These are phyloP conservation scores for Grapholita molesta DNA, from an alignment of 1,140 invertebrate genomes.

Conservation along the genomic window DNA sequence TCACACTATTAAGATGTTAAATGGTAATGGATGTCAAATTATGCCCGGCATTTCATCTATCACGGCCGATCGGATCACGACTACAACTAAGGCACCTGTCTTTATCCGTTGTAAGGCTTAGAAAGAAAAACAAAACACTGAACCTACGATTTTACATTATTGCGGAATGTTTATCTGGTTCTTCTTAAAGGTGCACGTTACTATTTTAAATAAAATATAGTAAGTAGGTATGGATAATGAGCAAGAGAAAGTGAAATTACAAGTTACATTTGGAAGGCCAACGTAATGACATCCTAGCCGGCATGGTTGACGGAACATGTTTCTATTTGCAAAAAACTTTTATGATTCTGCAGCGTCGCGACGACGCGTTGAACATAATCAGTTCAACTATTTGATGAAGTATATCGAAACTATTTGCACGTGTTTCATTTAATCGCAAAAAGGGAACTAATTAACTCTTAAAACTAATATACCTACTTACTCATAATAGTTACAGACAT, in stretches of 20 bases:
- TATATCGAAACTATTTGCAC: not conserved
- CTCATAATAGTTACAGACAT: too few species aligned
- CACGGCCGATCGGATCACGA: conserved; percentile 8
- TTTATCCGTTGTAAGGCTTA: not conserved
- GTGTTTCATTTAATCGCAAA: not conserved
- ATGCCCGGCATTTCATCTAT: conserved; percentile 10
- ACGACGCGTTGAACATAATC: not conserved
- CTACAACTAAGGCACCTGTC: not conserved
- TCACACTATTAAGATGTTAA: conserved; percentile 24
- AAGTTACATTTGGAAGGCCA: conserved; percentile 25
- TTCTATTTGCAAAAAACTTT: conserved; percentile 23
- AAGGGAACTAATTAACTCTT: too few species aligned
- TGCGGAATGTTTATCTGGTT: not conserved
- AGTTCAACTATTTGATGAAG: not conserved
- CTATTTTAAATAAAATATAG: not conserved
- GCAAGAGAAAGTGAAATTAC: conserved; percentile 24
- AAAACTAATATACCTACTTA: too few species aligned
- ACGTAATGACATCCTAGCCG: conserved; percentile 22
- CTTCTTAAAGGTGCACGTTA: not conserved
- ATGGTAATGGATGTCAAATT: conserved; percentile 28
- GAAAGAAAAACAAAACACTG: not conserved
- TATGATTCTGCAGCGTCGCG: not conserved
- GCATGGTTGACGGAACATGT: conserved; percentile 15
- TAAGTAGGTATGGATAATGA: conserved; percentile 18
- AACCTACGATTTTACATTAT: not conserved